Evolutionary conservation across 2,888 invertebrate species (phyloP).

Genomic region (Alcis repandata): DNA sequence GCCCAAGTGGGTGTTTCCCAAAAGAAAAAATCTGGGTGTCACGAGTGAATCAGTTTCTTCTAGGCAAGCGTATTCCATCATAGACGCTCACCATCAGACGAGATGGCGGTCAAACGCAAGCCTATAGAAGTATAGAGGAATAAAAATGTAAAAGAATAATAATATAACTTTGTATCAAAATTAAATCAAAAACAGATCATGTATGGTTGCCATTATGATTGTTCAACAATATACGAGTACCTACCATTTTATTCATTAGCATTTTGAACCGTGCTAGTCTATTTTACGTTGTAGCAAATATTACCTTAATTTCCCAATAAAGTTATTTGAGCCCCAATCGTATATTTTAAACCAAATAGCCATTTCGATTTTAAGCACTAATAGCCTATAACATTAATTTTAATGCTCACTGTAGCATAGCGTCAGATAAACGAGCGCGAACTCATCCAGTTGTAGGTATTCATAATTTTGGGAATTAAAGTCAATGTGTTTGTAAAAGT

Average conservation of each 20-base stretch:
- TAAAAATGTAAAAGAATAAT: too few species aligned
- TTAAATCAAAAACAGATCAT: too few species aligned
- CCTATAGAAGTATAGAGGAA: too few species aligned
- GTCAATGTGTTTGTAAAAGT: neutral
- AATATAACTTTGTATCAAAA: too few species aligned
- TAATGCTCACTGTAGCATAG: constrained; percentile 29
- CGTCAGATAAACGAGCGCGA: constrained; percentile 15
- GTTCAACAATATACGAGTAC: neutral
- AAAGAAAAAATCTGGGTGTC: too few species aligned
- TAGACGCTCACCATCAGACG: too few species aligned
- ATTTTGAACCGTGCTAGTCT: neutral
- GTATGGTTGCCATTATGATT: too few species aligned
- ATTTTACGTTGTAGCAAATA: constrained; percentile 13
- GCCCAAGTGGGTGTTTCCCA: too few species aligned
- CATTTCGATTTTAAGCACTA: constrained; percentile 23
- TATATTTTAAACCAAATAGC: constrained; percentile 19
- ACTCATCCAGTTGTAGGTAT: constrained; percentile 19
- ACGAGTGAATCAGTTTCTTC: too few species aligned
- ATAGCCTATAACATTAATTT: constrained; percentile 26
- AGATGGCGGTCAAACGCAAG: too few species aligned
- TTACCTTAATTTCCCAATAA: constrained; percentile 20
- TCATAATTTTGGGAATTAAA: constrained; percentile 14
- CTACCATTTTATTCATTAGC: constrained; percentile 2
- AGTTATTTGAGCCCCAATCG: constrained; percentile 10
- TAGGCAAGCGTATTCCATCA: too few species aligned